Conservation (phyloP, 2,797 vertebrate genomes). For the Thamnophis elegans region DNA sequence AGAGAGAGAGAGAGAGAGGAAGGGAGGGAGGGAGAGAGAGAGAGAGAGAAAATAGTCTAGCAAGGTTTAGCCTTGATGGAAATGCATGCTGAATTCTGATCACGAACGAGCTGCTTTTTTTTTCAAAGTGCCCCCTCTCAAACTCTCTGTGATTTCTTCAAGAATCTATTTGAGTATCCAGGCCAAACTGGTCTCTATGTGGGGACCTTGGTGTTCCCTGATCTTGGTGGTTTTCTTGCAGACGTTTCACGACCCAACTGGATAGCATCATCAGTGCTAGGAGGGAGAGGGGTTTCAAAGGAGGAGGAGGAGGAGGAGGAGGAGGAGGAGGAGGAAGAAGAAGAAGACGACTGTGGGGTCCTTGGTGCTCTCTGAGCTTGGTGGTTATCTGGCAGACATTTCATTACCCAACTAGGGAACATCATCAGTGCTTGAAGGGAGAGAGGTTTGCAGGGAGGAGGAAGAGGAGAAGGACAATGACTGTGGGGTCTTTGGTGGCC, state of each 20-base stretch:
- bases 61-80: not conserved
- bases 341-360: no score
- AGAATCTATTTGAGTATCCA: not conserved
- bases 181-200: not conserved
- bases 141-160: not conserved
- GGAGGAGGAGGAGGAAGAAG: no score
- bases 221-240: no score
- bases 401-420: not conserved
- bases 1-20: not conserved
- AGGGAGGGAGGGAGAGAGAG: no score
- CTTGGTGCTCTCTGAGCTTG: no score
- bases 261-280: no score
- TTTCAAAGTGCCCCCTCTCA: not conserved
- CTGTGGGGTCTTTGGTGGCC: no score
- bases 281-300: no score
- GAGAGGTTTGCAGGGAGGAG: not conserved
- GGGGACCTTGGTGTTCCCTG: not conserved
- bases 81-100: not conserved
- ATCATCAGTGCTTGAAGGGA: not conserved
- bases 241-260: no score
- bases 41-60: not conserved
- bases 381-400: not conserved
- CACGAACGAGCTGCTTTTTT: not conserved
- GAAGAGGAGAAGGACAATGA: no score
- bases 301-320: no score